Conservation (phyloP, 2,113 vertebrate genomes). For the Aphyosemion australe region DNA sequence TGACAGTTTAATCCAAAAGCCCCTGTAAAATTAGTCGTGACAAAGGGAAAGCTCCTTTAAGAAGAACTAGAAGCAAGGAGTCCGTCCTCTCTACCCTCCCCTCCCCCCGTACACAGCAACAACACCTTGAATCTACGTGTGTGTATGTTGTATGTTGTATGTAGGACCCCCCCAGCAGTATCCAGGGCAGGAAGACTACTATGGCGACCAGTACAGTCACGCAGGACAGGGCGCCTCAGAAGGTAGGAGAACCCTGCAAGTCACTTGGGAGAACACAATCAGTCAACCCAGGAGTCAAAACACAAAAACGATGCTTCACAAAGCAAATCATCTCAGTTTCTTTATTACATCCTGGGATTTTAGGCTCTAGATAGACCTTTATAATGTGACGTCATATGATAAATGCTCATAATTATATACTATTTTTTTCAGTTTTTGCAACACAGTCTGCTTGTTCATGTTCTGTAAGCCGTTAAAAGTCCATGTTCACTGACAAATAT, state of each 20-base stretch:
- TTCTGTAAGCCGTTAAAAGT: not conserved
- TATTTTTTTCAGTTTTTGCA: not conserved
- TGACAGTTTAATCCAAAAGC: slow-evolving; percentile 30
- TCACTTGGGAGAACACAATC: slow-evolving; percentile 46
- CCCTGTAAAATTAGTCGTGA: slow-evolving; percentile 36
- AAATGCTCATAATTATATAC: not conserved
- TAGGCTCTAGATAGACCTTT: slow-evolving; percentile 19
- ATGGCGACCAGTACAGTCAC: slow-evolving; percentile 99
- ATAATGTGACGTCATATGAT: too few relatives aligned
- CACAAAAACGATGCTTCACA: slow-evolving; percentile 36
- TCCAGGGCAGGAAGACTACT: slow-evolving; percentile 99
- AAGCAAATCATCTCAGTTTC: too few relatives aligned
- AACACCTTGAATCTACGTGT: slow-evolving; percentile 80
- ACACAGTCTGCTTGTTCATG: not conserved
- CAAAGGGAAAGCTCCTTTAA: slow-evolving; percentile 41
- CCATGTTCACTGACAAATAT: too few relatives aligned
- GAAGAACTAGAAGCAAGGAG: slow-evolving; percentile 50
- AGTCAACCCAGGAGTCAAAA: slow-evolving; percentile 63
- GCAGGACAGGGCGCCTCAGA: slow-evolving; percentile 98
- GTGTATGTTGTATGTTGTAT: slow-evolving; percentile 84
- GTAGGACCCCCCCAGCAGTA: slow-evolving; percentile 99
- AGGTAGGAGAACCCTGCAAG: slow-evolving; percentile 87
- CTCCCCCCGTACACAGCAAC: slow-evolving; percentile 63
- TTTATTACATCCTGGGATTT: not conserved
- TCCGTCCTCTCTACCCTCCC: slow-evolving; percentile 58